A percentile compares a stretch with the other conserved stretches of the same genome.
These are phyloP conservation scores for Agapornis roseicollis DNA, from an alignment of 2,113 vertebrate genomes.

Conservation along the genomic window DNA sequence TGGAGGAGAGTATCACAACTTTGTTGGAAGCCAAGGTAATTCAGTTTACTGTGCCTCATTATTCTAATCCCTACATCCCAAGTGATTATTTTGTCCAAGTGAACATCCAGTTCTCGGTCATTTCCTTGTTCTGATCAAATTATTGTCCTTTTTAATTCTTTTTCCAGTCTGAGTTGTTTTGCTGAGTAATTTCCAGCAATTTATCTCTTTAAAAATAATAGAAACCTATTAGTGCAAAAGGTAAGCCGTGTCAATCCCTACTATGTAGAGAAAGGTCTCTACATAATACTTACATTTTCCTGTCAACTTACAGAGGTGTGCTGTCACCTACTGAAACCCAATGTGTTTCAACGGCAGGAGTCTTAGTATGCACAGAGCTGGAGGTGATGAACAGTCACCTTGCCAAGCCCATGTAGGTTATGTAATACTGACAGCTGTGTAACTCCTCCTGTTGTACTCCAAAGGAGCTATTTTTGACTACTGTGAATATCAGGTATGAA, in stretches of 20 bases:
- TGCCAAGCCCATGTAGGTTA: background rate
- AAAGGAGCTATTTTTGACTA: background rate
- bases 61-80: background rate
- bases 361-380: background rate
- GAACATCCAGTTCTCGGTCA: background rate
- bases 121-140: constrained; percentile 16
- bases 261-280: background rate
- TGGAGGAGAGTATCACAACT: background rate
- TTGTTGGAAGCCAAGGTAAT: background rate
- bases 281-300: background rate
- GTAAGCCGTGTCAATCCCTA: background rate
- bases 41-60: background rate
- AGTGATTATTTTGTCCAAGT: background rate
- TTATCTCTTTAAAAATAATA: background rate
- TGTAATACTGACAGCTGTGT: background rate
- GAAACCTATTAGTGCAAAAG: background rate
- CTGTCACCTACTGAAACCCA: background rate
- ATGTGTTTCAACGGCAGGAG: background rate
- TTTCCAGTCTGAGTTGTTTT: background rate
- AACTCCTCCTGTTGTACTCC: background rate
- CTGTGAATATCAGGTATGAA: background rate
- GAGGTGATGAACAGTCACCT: background rate
- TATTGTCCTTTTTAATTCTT: constrained; percentile 6
- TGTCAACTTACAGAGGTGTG: background rate
- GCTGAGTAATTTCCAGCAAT: background rate